Conservation (phyloP, 2,113 vertebrate species). For the Hemiprocne comata region DNA sequence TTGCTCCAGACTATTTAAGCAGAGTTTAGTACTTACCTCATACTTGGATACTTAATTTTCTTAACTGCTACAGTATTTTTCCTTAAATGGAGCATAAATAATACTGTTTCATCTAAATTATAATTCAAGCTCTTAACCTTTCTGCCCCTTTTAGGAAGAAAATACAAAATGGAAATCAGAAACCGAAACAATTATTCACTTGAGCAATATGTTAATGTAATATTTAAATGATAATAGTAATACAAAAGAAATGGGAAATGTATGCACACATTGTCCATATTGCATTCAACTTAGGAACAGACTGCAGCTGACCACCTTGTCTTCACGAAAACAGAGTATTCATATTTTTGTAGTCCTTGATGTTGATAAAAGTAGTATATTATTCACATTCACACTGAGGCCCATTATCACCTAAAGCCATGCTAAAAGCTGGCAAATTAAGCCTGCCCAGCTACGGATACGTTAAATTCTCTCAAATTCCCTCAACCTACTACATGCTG, state of each 20-base stretch:
- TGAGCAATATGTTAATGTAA: background rate
- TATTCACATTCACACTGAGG: background rate
- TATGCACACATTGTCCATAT: background rate
- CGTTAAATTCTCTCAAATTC: conserved; percentile 3
- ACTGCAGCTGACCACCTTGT: background rate
- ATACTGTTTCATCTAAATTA: background rate
- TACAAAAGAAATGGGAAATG: background rate
- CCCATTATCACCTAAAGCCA: background rate
- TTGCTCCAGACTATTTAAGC: background rate
- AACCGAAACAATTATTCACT: background rate
- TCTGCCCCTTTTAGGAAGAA: background rate
- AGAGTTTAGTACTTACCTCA: background rate
- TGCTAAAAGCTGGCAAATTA: conserved; percentile 4
- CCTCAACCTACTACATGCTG: background rate
- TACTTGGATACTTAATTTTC: background rate
- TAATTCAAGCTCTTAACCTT: background rate
- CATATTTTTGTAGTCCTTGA: background rate
- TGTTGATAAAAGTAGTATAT: background rate
- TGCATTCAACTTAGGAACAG: background rate
- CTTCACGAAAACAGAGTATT: background rate
- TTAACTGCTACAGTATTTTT: background rate
- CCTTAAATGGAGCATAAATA: background rate
- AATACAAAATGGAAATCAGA: background rate
- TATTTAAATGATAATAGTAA: background rate
- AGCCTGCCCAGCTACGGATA: background rate